Conservation (phyloP, 2,888 invertebrate species). For the Calameuta idolon region DNA sequence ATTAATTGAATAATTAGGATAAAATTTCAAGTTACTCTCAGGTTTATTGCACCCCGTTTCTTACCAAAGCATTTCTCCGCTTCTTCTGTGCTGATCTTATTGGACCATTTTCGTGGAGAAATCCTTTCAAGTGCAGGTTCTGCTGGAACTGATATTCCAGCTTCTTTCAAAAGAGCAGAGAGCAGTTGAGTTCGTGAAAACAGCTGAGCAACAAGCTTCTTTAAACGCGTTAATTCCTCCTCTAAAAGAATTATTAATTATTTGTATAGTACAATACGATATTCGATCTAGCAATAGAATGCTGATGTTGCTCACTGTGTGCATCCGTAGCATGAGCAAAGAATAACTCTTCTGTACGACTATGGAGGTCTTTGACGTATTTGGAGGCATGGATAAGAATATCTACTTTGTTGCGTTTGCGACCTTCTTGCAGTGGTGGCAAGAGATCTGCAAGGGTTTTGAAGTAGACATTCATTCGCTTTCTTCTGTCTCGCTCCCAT, state of each 20-base stretch:
- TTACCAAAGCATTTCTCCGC: constrained; percentile 49
- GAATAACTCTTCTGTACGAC: constrained; percentile 59
- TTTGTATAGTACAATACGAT: background rate
- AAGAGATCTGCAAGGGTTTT: constrained; percentile 68
- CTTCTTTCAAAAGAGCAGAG: constrained; percentile 58
- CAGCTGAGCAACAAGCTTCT: constrained; percentile 59
- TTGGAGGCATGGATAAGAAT: constrained; percentile 63
- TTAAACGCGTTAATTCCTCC: constrained; percentile 60
- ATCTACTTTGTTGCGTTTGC: constrained; percentile 72
- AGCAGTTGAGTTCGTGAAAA: constrained; percentile 60
- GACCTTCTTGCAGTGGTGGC: constrained; percentile 70
- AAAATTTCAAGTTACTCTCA: background rate
- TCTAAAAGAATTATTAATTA: constrained; percentile 39
- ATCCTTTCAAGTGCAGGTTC: constrained; percentile 64
- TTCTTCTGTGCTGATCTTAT: constrained; percentile 61
- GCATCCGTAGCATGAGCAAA: constrained; percentile 57
- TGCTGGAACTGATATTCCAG: constrained; percentile 62
- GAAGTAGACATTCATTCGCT: constrained; percentile 74
- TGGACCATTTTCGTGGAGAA: constrained; percentile 63
- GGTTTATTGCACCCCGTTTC: background rate
- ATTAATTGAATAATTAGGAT: constrained; percentile 11
- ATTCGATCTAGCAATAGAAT: background rate
- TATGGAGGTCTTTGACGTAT: constrained; percentile 63
- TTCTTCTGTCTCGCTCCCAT: constrained; percentile 79
- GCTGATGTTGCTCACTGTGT: constrained; percentile 51